Evolutionary conservation across 2,888 invertebrate genomes (phyloP), one percentile per base, ranked within the genome.

Genomic region (Coleophora deauratella): DNA sequence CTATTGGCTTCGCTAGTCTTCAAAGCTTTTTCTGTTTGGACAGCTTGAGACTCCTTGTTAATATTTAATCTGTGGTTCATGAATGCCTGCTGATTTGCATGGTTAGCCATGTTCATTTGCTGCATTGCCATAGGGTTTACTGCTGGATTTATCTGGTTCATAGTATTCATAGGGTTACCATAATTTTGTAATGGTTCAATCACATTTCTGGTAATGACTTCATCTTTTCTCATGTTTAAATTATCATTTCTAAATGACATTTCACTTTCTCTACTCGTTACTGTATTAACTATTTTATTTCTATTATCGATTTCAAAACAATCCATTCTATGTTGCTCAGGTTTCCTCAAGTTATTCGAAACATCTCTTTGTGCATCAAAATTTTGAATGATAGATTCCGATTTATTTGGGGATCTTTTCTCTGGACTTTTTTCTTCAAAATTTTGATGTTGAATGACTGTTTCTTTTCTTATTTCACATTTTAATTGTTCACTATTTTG

Each of bases 51-150:
- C 46, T 85, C 85, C 49, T 84, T 85, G 15, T 59, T 66, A 1
- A 72, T 64, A 33, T 58, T 71, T 1, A 72, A 63, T 55, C 81
- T 69, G 41, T 77, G 77, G 38, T 72, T 79, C 33, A 81, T 61
- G 49, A 64, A 82, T 1, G 77, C 66, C 51, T 79, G 70, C 37
- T 80, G 81, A 21, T 21, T 21, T 21, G 21, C 21, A 21, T 21
- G 21, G 21, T 21, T 21, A 13, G 72, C 66, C 0, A 77, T 56
- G 46, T 80, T 80, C 33, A 80, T 74, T 34, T 80, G 79, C 40
- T 81, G 84, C 50, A 85, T 79, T 8, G 80, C 78, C 78, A 85
- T 81, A 0, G 82, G 75, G 44, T 75, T 80, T 21, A 64, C 64
- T 13, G 81, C 72, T 2, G 44, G 44, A 6, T 21, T n/a, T 3